Conservation (phyloP, 1,140 invertebrate species). For the Drosophila virilis region DNA sequence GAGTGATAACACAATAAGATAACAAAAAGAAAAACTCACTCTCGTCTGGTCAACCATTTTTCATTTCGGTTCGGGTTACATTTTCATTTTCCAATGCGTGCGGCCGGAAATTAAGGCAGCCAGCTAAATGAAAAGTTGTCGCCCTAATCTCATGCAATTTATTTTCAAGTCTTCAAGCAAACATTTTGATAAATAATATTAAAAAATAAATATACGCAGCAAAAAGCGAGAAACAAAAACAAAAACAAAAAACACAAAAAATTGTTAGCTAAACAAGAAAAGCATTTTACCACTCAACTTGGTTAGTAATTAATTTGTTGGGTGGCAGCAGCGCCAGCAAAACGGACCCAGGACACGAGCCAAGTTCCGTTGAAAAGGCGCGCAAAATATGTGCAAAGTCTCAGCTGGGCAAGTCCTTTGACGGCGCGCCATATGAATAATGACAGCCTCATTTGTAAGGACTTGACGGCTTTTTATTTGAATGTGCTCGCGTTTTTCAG, state of each 20-base stretch:
- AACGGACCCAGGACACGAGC: slow-evolving; percentile 8
- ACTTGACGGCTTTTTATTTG: slow-evolving; percentile 62
- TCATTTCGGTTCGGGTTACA: slow-evolving; percentile 58
- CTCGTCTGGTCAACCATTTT: slow-evolving; percentile 55
- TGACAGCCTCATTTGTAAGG: slow-evolving; percentile 73
- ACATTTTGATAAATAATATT: slow-evolving; percentile 78
- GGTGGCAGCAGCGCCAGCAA: slow-evolving; percentile 23
- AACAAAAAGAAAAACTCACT: slow-evolving; percentile 23
- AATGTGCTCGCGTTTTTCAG: slow-evolving; percentile 43
- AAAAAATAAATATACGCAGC: slow-evolving; percentile 47
- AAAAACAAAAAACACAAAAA: slow-evolving; percentile 7
- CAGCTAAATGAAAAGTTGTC: slow-evolving; percentile 80
- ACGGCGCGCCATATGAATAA: slow-evolving; percentile 62
- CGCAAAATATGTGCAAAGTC: slow-evolving; percentile 61
- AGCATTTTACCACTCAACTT: slow-evolving; percentile 78
- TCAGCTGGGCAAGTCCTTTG: slow-evolving; percentile 25
- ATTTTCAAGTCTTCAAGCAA: slow-evolving; percentile 69
- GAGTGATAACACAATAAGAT: slow-evolving; percentile 80
- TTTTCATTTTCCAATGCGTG: slow-evolving; percentile 80
- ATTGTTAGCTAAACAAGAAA: slow-evolving; percentile 61
- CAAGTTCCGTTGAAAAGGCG: slow-evolving; percentile 57
- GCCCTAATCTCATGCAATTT: slow-evolving; percentile 80
- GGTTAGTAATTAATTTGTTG: slow-evolving; percentile 78
- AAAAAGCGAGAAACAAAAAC: background rate
- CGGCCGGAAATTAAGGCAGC: slow-evolving; percentile 77